Base-by-base conservation (phyloP, 2,797 vertebrate species). In the Cryptoblepharus egeriae region DNA sequence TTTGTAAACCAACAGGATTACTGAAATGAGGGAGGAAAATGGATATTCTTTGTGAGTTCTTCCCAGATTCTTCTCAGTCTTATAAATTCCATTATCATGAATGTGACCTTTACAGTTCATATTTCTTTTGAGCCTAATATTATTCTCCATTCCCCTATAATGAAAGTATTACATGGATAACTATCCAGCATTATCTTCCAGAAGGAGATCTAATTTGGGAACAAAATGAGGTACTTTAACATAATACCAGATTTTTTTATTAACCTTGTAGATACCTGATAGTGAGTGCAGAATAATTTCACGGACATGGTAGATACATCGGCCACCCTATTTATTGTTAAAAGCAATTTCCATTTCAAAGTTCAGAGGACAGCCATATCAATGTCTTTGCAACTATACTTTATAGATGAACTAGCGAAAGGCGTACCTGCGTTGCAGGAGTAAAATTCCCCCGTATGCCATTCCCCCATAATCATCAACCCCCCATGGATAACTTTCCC, bases 141-240 rank as follows among this genome's bases (percentile, higher is more conserved):
- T 94, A 91, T 92, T 94, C 82, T 92, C 91, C 64, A 90, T 94
- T 94, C 89, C 91, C 70, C 85, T 93, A 93, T 93, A 94, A 94
- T 94, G 91, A 91, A 94, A 94, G 93, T 93, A 94, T 94, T 95
- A 95, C 91, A 92, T 77, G 88, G 92, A 93, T 94, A 95, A 93
- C 92, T 91, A 91, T 91, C 0, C 1, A 85, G 58, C 79, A 89
- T 93, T 93, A 94, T 93, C 80, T 94, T 93, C 81, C 64, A 91
- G 88, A 93, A 92, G 83, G 80, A 93, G 87, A 92, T 85, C 82
- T 95, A 93, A 94, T 95, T 92, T 94, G 75, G 77, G 83, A 91
- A 92, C 87, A 81, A 93, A 95, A 93, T 92, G 57, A 94, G 92
- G 82, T 91, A 89, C 75, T 91, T 95, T 75, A 92, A 90, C 3